phyloP scores from a whole-genome alignment of 2,113 vertebrate genomes.

The Crotalus helleri region DNA sequence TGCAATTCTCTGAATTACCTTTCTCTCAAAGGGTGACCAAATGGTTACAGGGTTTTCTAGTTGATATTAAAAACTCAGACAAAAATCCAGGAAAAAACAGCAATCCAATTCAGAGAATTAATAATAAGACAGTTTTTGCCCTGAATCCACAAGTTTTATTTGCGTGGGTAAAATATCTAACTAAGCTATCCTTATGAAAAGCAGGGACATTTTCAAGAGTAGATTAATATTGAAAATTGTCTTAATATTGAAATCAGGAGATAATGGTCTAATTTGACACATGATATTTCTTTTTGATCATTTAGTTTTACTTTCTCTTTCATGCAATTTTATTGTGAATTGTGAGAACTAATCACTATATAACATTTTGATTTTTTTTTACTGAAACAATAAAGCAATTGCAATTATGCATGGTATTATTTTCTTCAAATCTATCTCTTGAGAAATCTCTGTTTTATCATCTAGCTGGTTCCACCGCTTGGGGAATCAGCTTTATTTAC shows the following conservation, averaged over 20 bases:
- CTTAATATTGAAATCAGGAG: background rate
- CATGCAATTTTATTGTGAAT: background rate
- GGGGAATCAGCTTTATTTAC: background rate
- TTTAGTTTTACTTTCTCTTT: background rate
- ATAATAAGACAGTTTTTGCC: background rate
- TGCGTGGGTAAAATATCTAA: background rate
- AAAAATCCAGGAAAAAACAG: background rate
- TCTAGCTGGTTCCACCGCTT: background rate
- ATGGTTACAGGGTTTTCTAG: too few relatives aligned
- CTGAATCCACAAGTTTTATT: background rate
- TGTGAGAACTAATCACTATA: background rate
- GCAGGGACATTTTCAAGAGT: background rate
- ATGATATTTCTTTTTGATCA: background rate
- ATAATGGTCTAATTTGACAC: background rate
- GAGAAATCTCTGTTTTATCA: background rate
- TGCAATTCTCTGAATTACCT: too few relatives aligned
- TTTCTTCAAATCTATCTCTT: conserved; percentile 18
- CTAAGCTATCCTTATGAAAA: background rate
- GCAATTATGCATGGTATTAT: background rate
- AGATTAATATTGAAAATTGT: background rate
- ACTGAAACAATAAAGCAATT: background rate
- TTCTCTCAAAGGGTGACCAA: too few relatives aligned
- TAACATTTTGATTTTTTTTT: background rate
- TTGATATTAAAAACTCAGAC: background rate
- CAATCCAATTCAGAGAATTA: background rate